Evolutionary conservation across 64 coral and sea anemone species (phyloP), one percentile per base, ranked within the genome.

Genomic region (Orbicella faveolata): DNA sequence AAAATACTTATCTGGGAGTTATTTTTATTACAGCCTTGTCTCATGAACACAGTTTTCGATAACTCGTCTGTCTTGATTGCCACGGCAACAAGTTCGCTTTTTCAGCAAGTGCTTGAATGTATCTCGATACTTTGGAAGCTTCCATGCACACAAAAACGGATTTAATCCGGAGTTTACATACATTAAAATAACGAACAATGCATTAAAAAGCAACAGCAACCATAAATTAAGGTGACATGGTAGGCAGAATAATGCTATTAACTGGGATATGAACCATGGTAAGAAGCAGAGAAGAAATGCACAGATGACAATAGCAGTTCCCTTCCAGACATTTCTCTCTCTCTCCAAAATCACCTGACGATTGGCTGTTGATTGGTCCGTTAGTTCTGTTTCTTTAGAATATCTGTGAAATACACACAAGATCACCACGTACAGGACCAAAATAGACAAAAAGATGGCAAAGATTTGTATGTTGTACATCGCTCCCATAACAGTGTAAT

Each of bases 111-210:
- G 9, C 66, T 69, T 69, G 19, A 69, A 69, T n/a, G 21, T 69
- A 2, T 69, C 66, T 34, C 69, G 34, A 52, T 73, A 87, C 9
- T 87, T 87, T 34, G 84, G 84, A 74, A 87, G 84, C 15, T 68
- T 30, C 44, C 48, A 87, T 48, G 84, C 84, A 75, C 75, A 87
- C n/a, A 23, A 25, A 21, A 69, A 69, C 9, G 20, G n/a, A 21
- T 87, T 87, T 8, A 87, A 35, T n/a, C 41, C 52, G 7, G 48
- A 87, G 10, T 73, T 70, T 74, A 74, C 67, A 53, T 44, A 16
- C 3, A 65, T 84, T 12, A 63, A 18, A 34, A 34, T 26, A 12
- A 51, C 13, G 10, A 26, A 87, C 6, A 87, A 25, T 73, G 39
- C 39, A 74, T 25, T 20, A 72, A 52, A 52, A 30, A 19, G 15